Base-by-base conservation (phyloP, 2,888 invertebrate genomes). In the Onthophagus sagittarius region DNA sequence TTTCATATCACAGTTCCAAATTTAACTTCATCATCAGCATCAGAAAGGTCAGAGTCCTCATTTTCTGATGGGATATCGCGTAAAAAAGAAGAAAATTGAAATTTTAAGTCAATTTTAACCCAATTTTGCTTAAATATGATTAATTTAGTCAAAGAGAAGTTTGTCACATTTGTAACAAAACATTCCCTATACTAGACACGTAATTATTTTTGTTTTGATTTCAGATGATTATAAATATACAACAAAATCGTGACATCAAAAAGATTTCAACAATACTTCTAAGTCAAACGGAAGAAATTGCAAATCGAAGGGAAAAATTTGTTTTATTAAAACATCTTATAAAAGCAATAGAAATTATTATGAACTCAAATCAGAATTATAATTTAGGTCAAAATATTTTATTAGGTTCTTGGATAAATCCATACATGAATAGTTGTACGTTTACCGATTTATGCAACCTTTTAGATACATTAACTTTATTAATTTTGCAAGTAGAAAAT, bases 351-450 rank as follows among this genome's bases (percentile, higher is more conserved):
- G 78, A 81, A 71, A 63, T 73, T 9, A 77, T 84, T 5, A 77
- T 84, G 14, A 80, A 78, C 71, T 72, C 75, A 0, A 82, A 81
- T 67, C 63, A 75, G n/a, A 80, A 79, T 71, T 76, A 75, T 14
- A 79, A 80, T 62, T 76, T 84, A 6, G 77, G 82, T 23, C 84
- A 85, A 75, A 81, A 81, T 78, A 64, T 79, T n/a, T 77, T 85
- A 23, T 76, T 85, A 3, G 80, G 81, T 69, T 63, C 76, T n/a
- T 85, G 85, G 85, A 77, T 84, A 32, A 73, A 76, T 13, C 81
- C 81, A 74, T 85, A 84, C 76, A 75, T 82, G 73, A 75, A 78
- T 13, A 75, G 77, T 4, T 85, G 84, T 74, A 80, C 82, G 69
- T 77, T 80, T 69, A 72, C 77, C 0, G 85, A 85, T 69, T 76